Percentiles rank a stretch among this genome's conserved stretches.
These are phyloP conservation scores for Volucella bombylans DNA, from an alignment of 2,888 invertebrate genomes.

Conservation along the genomic window DNA sequence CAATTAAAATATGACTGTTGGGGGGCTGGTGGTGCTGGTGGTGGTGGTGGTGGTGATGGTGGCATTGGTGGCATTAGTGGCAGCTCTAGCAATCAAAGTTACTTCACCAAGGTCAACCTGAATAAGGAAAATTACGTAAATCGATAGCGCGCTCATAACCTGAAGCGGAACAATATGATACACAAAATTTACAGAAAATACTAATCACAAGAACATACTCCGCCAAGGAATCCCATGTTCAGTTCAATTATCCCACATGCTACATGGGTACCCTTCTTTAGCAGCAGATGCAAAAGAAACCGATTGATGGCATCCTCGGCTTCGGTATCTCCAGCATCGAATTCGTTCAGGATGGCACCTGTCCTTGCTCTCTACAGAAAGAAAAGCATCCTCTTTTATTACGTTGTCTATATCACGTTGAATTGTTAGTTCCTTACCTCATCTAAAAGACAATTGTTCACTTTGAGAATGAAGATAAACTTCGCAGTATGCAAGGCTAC, in stretches of 20 bases:
- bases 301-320: constrained; percentile 77
- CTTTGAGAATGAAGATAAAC: constrained; percentile 36
- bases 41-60: not conserved
- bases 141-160: constrained; percentile 77
- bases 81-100: constrained; percentile 72
- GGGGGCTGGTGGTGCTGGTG: not conserved
- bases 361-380: constrained; percentile 77
- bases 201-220: constrained; percentile 74
- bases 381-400: not conserved
- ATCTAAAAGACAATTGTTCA: constrained; percentile 35
- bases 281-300: constrained; percentile 78
- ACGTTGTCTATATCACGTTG: not conserved
- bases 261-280: constrained; percentile 69
- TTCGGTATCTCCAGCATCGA: constrained; percentile 71
- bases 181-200: not conserved
- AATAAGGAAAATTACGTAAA: constrained; percentile 79
- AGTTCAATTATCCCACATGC: constrained; percentile 78
- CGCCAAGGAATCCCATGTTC: constrained; percentile 78
- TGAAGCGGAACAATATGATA: constrained; percentile 49
- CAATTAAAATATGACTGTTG: constrained; percentile 4
- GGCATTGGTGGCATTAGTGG: constrained; percentile 18
- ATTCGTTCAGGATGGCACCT: constrained; percentile 75
- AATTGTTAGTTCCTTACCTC: constrained; percentile 25
- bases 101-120: constrained; percentile 79
- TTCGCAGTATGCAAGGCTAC: constrained; percentile 24